phyloP scores from a whole-genome alignment of 1,140 invertebrate species.

The Hyposmocoma kahamanoa region DNA sequence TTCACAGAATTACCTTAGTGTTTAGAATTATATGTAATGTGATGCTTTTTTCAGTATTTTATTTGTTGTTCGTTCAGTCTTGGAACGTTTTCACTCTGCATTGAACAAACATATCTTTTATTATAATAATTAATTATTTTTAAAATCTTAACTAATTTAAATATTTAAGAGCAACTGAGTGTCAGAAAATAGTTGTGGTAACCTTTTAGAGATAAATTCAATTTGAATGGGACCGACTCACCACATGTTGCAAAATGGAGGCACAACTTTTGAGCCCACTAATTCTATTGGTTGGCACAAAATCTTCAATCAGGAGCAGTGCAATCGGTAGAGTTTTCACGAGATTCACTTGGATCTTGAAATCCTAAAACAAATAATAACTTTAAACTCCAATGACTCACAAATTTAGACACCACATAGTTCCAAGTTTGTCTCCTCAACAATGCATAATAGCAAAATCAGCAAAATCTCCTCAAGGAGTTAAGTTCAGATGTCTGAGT shows the following conservation, averaged over 20 bases:
- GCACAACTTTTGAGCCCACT: constrained; percentile 44
- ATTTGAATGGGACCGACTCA: constrained; percentile 21
- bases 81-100: not conserved
- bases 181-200: not conserved
- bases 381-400: not conserved
- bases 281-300: constrained; percentile 31
- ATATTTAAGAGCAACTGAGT: not conserved
- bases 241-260: constrained; percentile 36
- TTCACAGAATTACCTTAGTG: too few species aligned
- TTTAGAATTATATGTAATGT: too few species aligned
- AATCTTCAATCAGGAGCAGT: constrained; percentile 48
- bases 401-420: too few species aligned
- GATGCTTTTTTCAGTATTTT: too few species aligned
- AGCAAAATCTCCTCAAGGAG: not conserved
- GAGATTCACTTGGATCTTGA: constrained; percentile 29
- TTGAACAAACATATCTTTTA: not conserved
- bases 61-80: not conserved
- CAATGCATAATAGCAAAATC: not conserved
- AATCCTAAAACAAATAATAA: constrained; percentile 32
- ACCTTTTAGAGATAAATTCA: constrained; percentile 1
- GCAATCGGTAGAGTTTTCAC: constrained; percentile 33
- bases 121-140: not conserved
- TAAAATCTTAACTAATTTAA: not conserved
- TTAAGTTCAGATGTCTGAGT: not conserved
- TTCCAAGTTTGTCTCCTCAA: too few species aligned